A percentile compares a stretch with the other conserved stretches of the same genome.
phyloP scores from a whole-genome alignment of 2,888 invertebrate species.

The Polymixis lichenea region DNA sequence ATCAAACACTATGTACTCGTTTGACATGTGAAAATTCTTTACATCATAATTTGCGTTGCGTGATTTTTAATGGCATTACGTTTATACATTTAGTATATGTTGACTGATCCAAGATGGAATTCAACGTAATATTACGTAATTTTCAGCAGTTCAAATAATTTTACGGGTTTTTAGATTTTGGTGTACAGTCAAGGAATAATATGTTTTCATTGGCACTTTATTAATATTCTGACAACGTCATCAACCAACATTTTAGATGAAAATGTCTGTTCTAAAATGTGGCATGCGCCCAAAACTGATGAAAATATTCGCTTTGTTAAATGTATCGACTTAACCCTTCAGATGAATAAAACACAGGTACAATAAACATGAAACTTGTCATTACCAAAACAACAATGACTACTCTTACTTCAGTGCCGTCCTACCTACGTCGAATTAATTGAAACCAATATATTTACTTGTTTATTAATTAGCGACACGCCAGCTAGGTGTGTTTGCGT shows the following conservation, averaged over 20 bases:
- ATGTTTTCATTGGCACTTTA: neutral
- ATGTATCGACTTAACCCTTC: neutral
- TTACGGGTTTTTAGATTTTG: too few relatives aligned
- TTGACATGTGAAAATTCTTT: neutral
- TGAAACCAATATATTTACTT: slow-evolving; percentile 71
- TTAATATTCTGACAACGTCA: neutral
- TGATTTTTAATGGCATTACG: neutral
- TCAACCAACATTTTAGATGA: neutral
- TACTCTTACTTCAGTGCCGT: slow-evolving; percentile 63
- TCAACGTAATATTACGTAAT: neutral
- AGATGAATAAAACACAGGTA: neutral
- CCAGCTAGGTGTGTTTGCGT: slow-evolving; percentile 50
- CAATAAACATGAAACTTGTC: neutral
- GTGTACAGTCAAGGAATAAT: neutral
- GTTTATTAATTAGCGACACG: slow-evolving; percentile 72
- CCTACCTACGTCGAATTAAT: slow-evolving; percentile 78
- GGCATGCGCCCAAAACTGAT: neutral
- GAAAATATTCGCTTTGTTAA: neutral
- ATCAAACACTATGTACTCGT: slow-evolving; percentile 6
- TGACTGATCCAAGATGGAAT: neutral
- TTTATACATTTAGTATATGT: neutral
- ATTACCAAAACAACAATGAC: neutral
- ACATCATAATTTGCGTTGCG: neutral
- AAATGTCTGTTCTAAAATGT: neutral
- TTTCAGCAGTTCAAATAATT: neutral